Evolutionary conservation across 2,888 invertebrate genomes (phyloP).

Genomic region (Sisyra terminalis): DNA sequence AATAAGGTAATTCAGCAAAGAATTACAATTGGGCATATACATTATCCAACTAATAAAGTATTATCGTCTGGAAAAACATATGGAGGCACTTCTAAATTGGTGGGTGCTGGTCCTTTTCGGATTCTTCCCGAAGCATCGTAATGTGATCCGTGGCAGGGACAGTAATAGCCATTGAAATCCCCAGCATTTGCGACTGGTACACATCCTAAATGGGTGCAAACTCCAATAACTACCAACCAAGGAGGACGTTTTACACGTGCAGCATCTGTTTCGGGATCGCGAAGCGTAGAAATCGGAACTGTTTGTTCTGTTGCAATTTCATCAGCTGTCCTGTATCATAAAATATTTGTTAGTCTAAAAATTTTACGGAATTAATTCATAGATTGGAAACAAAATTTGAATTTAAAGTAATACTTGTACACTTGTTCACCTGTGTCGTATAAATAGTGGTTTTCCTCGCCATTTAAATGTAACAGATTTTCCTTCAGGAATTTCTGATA

Average conservation of each 20-base stretch:
- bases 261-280: slow-evolving; percentile 77
- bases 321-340: slow-evolving; percentile 37
- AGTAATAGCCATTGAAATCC: slow-evolving; percentile 95
- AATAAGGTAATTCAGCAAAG: too few species aligned
- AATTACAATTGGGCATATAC: too few species aligned
- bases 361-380: too few species aligned
- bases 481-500: slow-evolving; percentile 84
- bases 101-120: slow-evolving; percentile 93
- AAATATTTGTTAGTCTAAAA: background rate
- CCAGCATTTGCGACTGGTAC: slow-evolving; percentile 91
- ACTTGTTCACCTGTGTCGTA: slow-evolving; percentile 44
- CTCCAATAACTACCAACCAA: slow-evolving; percentile 90
- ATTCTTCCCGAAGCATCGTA: slow-evolving; percentile 98
- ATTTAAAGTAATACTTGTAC: too few species aligned
- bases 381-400: too few species aligned
- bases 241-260: slow-evolving; percentile 68
- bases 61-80: slow-evolving; percentile 59
- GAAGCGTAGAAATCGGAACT: slow-evolving; percentile 56
- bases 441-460: slow-evolving; percentile 83
- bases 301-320: slow-evolving; percentile 67
- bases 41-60: slow-evolving; percentile 59
- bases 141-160: slow-evolving; percentile 98
- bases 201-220: slow-evolving; percentile 95
- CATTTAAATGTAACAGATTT: slow-evolving; percentile 93
- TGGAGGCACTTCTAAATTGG: slow-evolving; percentile 84